Evolutionary conservation across 2,888 invertebrate species (phyloP).

Genomic region (Ectemnius cavifrons): DNA sequence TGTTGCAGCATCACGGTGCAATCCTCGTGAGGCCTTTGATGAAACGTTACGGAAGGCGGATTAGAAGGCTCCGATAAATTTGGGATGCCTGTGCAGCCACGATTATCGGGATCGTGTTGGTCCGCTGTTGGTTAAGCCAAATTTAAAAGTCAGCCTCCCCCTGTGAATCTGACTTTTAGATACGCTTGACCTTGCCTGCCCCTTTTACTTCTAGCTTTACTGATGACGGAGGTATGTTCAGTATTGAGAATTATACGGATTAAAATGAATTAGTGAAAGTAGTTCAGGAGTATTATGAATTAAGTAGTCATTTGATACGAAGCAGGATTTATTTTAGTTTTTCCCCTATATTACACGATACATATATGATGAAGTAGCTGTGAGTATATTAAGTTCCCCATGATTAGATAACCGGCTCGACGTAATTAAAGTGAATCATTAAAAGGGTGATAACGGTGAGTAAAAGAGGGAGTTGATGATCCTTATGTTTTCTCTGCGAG

Average conservation of each 20-base stretch:
- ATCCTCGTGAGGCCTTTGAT: constrained; percentile 33
- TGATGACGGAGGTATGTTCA: no score
- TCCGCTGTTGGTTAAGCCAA: constrained; percentile 41
- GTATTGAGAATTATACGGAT: no score
- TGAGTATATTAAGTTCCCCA: constrained; percentile 4
- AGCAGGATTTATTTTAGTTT: no score
- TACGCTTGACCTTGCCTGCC: constrained; percentile 12
- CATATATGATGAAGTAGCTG: constrained; percentile 8
- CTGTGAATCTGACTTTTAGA: constrained; percentile 46
- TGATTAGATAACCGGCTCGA: constrained; percentile 34
- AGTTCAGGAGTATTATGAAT: background rate
- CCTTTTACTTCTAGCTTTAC: no score
- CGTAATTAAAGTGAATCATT: constrained; percentile 30
- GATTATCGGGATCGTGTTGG: constrained; percentile 20
- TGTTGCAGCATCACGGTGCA: background rate
- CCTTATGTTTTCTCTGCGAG: background rate
- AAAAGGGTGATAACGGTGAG: background rate
- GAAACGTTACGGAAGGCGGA: constrained; percentile 37
- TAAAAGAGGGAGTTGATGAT: background rate
- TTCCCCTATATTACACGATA: background rate
- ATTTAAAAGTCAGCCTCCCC: constrained; percentile 36
- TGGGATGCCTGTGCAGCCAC: constrained; percentile 30
- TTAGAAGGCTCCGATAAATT: constrained; percentile 48
- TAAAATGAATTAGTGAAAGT: no score
- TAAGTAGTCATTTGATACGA: background rate